These are phyloP conservation scores for Drosophila arawakana DNA, from an alignment of 1,140 invertebrate genomes.

Conservation along the genomic window DNA sequence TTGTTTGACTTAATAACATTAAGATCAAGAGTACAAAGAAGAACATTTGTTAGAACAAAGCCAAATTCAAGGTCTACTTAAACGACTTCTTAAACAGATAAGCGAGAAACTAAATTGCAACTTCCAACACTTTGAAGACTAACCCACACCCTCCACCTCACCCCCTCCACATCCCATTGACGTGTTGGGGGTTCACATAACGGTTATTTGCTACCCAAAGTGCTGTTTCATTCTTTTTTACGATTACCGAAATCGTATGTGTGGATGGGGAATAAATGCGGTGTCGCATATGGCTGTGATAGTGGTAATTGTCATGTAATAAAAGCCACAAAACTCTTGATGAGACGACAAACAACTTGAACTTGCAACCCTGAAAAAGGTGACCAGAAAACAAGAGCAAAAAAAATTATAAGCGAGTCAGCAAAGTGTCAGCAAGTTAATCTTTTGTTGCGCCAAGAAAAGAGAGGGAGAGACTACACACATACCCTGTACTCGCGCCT, in stretches of 20 bases:
- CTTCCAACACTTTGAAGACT: background rate
- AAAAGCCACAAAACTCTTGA: slow-evolving; percentile 49
- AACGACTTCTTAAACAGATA: slow-evolving; percentile 12
- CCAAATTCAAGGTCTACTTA: no score
- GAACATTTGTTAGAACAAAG: no score
- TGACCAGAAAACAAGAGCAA: background rate
- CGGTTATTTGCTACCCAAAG: slow-evolving; percentile 65
- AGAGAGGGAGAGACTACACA: background rate
- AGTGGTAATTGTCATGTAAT: slow-evolving; percentile 81
- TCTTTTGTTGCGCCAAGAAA: background rate
- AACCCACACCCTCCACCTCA: background rate
- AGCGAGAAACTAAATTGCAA: slow-evolving; percentile 10
- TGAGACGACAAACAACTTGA: slow-evolving; percentile 35
- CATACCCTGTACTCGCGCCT: slow-evolving; percentile 17
- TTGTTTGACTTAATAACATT: no score
- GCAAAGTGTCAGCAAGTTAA: slow-evolving; percentile 29
- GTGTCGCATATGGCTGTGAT: slow-evolving; percentile 65
- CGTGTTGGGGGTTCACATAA: slow-evolving; percentile 40
- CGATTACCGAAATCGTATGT: slow-evolving; percentile 39
- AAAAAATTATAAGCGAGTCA: slow-evolving; percentile 57
- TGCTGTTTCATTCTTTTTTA: slow-evolving; percentile 72
- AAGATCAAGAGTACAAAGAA: no score
- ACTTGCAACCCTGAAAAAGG: slow-evolving; percentile 51
- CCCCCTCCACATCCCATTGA: slow-evolving; percentile 6
- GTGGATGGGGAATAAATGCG: slow-evolving; percentile 36